A percentile compares a stretch with the other conserved stretches of the same genome.
Conservation (phyloP, 2,113 vertebrate species). For the Chaenocephalus aceratus region DNA sequence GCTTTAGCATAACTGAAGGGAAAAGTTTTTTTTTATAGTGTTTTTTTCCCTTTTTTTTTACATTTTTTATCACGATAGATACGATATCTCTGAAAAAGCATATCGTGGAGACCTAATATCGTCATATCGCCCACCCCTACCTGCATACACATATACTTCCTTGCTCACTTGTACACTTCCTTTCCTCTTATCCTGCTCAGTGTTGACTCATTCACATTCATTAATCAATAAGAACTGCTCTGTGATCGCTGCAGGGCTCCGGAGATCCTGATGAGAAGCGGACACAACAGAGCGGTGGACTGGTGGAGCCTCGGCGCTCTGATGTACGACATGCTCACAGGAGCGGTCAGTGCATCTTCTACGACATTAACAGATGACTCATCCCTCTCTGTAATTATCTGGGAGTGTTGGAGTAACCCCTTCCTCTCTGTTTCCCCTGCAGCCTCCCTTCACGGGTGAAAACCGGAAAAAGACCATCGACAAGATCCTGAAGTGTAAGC, state of each 20-base stretch:
- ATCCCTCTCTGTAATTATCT: not conserved
- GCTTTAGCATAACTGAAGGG: too few relatives aligned
- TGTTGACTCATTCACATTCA: not conserved
- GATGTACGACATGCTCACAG: slow-evolving; percentile 99
- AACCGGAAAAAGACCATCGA: slow-evolving; percentile 99
- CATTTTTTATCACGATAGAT: too few relatives aligned
- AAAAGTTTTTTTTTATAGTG: too few relatives aligned
- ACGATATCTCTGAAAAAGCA: too few relatives aligned
- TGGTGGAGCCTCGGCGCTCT: slow-evolving; percentile 99
- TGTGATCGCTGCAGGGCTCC: slow-evolving; percentile 88
- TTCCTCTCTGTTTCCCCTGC: not conserved
- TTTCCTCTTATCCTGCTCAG: too few relatives aligned
- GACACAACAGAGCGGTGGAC: slow-evolving; percentile 98
- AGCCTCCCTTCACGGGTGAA: slow-evolving; percentile 98
- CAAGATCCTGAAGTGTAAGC: slow-evolving; percentile 99
- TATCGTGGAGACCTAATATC: too few relatives aligned
- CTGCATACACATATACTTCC: not conserved
- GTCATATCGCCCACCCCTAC: too few relatives aligned
- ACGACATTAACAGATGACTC: not conserved
- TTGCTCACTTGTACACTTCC: not conserved
- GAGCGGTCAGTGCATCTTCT: slow-evolving; percentile 91
- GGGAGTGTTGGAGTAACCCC: not conserved
- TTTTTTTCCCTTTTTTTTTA: too few relatives aligned
- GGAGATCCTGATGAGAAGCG: slow-evolving; percentile 98
- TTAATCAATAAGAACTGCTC: not conserved